Base-by-base conservation (phyloP, 2,888 invertebrate genomes). In the Alloscopus bannaensis region DNA sequence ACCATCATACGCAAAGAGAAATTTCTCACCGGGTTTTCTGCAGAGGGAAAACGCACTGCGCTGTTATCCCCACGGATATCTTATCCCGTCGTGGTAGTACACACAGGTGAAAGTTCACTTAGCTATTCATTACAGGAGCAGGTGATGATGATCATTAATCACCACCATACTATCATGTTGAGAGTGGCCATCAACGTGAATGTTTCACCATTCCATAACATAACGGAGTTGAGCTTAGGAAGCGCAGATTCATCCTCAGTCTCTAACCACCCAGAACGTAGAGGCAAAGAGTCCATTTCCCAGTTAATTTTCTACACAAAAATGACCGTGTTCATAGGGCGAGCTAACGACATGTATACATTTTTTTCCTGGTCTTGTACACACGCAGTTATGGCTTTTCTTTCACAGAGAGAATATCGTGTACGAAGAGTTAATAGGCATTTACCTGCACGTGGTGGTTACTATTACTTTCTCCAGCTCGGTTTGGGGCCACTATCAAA, bases 71-170 rank as follows among this genome's bases (percentile, higher is more conserved):
- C n/a, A n/a, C n/a, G n/a, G n/a, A n/a, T n/a, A n/a, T n/a, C n/a
- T n/a, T n/a, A n/a, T n/a, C n/a, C n/a, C n/a, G n/a, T n/a, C n/a
- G n/a, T n/a, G n/a, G n/a, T n/a, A n/a, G n/a, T n/a, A n/a, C n/a
- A n/a, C n/a, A n/a, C 50, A 50, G 50, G 50, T 50, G 50, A 50
- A 20, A 50, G 50, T 20, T 50, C 50, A 50, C 50, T 50, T 50
- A 22, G 20, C 50, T 50, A 50, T 50, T 42, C 50, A 50, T 50
- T 50, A 50, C 22, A 20, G n/a, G 20, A 50, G 18, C 18, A 22
- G 16, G 50, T n/a, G 50, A 13, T 50, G 50, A 50, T 50, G 11
- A 50, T 50, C 50, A 50, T 50, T 50, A n/a, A 50, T 50, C 50
- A 50, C 22, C 50, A 50, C 22, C 50, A 50, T 50, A 11, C 20